Evolutionary conservation across 2,888 invertebrate species (phyloP).

Genomic region (Lacanobia wlatinum): DNA sequence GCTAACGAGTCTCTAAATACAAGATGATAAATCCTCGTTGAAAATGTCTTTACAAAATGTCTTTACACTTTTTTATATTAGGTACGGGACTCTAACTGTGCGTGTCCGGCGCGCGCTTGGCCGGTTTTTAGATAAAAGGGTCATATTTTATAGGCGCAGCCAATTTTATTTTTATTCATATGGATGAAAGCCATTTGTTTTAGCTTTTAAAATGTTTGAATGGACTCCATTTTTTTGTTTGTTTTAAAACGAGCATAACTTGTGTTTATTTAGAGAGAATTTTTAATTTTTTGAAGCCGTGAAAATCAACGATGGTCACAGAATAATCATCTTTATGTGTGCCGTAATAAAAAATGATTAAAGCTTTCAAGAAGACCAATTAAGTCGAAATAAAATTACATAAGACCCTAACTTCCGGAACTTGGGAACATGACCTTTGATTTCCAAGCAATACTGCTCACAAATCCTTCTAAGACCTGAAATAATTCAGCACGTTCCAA

Average conservation of each 20-base stretch:
- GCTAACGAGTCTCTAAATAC: too few relatives aligned
- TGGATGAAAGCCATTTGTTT: slow-evolving; percentile 25
- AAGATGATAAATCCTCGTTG: too few relatives aligned
- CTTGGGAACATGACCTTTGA: slow-evolving; percentile 31
- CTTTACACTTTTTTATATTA: neutral
- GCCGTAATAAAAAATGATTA: neutral
- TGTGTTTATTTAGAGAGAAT: neutral
- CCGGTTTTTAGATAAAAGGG: slow-evolving; percentile 32
- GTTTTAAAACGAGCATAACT: neutral
- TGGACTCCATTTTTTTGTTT: slow-evolving; percentile 21
- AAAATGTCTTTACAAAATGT: too few relatives aligned
- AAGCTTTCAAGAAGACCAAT: slow-evolving; percentile 8
- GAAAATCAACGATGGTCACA: rapidly evolving
- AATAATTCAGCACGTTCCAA: slow-evolving; percentile 24
- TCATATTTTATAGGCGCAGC: slow-evolving; percentile 34
- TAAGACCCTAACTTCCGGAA: slow-evolving; percentile 8
- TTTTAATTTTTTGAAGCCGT: neutral
- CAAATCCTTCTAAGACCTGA: slow-evolving; percentile 42
- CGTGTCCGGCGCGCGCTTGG: neutral
- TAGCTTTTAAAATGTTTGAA: slow-evolving; percentile 23
- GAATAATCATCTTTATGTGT: neutral
- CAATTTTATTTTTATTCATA: slow-evolving; percentile 35
- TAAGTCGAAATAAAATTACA: slow-evolving; percentile 31
- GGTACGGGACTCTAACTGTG: neutral
- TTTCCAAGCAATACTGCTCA: slow-evolving; percentile 40